phyloP scores from a whole-genome alignment of 2,113 vertebrate species.

The Sialia sialis region DNA sequence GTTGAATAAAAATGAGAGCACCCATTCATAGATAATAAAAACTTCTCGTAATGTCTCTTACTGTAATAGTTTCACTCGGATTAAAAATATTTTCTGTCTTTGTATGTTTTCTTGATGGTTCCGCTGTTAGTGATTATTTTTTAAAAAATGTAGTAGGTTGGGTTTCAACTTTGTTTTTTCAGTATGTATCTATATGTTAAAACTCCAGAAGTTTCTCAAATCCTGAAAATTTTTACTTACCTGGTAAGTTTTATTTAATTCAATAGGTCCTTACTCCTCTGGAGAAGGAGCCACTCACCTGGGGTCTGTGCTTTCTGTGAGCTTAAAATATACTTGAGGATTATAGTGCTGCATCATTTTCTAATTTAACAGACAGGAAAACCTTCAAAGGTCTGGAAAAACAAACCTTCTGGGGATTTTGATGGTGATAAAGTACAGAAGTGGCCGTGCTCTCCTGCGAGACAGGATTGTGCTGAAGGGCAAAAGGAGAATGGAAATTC shows the following conservation, averaged over 20 bases:
- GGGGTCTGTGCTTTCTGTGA: background rate
- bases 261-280: background rate
- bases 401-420: background rate
- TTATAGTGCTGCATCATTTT: background rate
- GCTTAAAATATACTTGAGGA: background rate
- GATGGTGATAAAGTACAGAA: constrained; percentile 17
- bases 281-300: background rate
- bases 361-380: background rate
- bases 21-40: background rate
- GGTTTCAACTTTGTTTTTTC: background rate
- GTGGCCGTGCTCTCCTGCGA: background rate
- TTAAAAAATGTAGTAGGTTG: background rate
- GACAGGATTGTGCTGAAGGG: background rate
- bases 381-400: background rate
- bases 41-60: background rate
- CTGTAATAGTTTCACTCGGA: background rate
- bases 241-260: background rate
- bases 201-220: background rate
- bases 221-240: background rate
- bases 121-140: background rate
- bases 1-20: background rate
- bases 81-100: background rate
- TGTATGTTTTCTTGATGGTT: background rate
- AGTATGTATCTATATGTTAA: background rate
- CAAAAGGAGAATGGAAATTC: constrained; percentile 19